Evolutionary conservation across 2,888 invertebrate species (phyloP), one percentile per base, ranked within the genome.

Genomic region (Scaptomyza cyrtandrae): DNA sequence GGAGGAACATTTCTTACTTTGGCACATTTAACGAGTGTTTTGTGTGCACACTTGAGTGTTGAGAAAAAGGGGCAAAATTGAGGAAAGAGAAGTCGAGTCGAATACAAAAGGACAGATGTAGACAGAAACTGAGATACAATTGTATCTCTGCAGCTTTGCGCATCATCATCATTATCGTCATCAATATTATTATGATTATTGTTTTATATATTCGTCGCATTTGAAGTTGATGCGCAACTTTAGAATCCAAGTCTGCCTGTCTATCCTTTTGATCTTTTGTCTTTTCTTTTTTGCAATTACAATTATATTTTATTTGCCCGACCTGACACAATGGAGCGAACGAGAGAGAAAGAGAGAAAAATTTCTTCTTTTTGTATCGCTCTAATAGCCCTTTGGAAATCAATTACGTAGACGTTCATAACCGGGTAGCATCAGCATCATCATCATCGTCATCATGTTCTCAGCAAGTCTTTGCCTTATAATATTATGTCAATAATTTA

Each of bases 21-120:
- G 87, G 87, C 87, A 83, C 83, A 83, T 83, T 83, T 83, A 83
- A 83, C 87, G 85, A 83, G 85, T 86, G 87, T 78, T 81, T 86
- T 86, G 85, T 67, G 86, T 67, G 86, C 86, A 84, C 75, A 80
- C 86, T 82, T 78, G 67, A 86, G 63, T 70, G 43, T 50, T 46
- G 0, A 5, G 45, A 27, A 14, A 37, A 14, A 1, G 14, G 31
- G 24, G 11, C n/a, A 3, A 24, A 24, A 24, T 4, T 7, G 43
- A 1, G 1, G 27, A 13, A 1, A 7, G 9, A 2, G 9, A 2
- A 29, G 11, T 3, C 35, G 14, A 27, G 45, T 19, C 7, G 27
- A 24, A 14, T 27, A 39, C 39, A 39, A 46, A 39, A 39, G 33
- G 54, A 37, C 48, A 31, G 31, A 16, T 41, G 41, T 41, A 41